Conservation (phyloP, 2,113 vertebrate genomes). For the Hippocampus zosterae region DNA sequence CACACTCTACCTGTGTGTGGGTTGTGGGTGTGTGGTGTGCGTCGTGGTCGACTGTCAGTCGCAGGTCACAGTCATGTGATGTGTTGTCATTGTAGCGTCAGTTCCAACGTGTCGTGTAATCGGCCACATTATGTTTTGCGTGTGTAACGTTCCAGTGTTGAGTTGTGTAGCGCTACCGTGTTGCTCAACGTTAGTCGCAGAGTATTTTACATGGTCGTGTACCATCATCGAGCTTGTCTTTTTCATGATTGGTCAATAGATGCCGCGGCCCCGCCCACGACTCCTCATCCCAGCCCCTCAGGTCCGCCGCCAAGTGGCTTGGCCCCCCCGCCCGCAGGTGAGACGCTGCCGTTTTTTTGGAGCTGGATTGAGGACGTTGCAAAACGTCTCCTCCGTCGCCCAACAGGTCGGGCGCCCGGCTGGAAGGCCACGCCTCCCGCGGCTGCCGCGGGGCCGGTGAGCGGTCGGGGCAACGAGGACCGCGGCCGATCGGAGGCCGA, state of each 20-base stretch:
- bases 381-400: background rate
- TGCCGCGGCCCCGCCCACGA: conserved; percentile 15
- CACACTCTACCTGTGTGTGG: background rate
- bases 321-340: conserved; percentile 40
- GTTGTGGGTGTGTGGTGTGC: background rate
- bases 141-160: background rate
- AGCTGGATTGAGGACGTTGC: background rate
- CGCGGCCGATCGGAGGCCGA: conserved; percentile 55
- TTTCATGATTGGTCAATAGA: conserved; percentile 36
- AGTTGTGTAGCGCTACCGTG: too few species aligned
- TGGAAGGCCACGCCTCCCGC: conserved; percentile 23
- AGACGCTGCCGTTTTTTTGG: background rate
- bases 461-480: conserved; percentile 1
- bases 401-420: conserved; percentile 21
- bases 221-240: background rate
- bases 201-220: too few species aligned
- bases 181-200: too few species aligned
- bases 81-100: background rate
- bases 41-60: too few species aligned
- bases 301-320: conserved; percentile 58
- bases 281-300: conserved; percentile 43
- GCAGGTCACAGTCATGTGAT: too few species aligned
- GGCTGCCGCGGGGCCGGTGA: conserved; percentile 15
- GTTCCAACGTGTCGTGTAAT: background rate
- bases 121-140: too few species aligned